These are phyloP conservation scores for Corticium candelabrum DNA, from an alignment of 37 sponge, comb jelly and placozoan genomes.

Conservation along the genomic window DNA sequence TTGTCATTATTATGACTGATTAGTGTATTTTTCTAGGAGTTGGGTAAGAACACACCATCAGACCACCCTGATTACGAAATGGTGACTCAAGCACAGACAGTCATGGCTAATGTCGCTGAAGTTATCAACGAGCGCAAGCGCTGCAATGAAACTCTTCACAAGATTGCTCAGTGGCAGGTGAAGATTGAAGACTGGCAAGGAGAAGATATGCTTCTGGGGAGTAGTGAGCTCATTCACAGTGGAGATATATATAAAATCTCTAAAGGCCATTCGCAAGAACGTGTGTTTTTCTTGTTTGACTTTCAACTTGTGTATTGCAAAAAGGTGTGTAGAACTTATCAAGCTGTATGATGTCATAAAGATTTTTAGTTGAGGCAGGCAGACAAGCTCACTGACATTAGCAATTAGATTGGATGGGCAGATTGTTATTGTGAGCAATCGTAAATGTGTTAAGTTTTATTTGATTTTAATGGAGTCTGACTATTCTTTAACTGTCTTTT, in stretches of 20 bases:
- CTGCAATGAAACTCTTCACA: slow-evolving; percentile 60
- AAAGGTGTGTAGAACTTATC: slow-evolving; percentile 38
- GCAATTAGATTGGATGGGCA: too few species aligned
- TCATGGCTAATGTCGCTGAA: slow-evolving; percentile 67
- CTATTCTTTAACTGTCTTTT: background rate
- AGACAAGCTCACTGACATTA: background rate
- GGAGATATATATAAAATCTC: slow-evolving; percentile 84
- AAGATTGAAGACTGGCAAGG: slow-evolving; percentile 74
- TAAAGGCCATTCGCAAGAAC: slow-evolving; percentile 84
- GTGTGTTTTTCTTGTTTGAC: slow-evolving; percentile 94
- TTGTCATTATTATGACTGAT: too few species aligned
- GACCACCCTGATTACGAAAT: slow-evolving; percentile 55
- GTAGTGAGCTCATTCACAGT: slow-evolving; percentile 66
- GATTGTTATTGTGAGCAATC: too few species aligned
- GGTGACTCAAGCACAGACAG: slow-evolving; percentile 51
- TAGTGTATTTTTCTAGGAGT: slow-evolving; percentile 40
- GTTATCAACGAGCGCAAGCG: slow-evolving; percentile 79
- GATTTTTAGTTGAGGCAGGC: too few species aligned
- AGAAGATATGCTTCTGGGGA: slow-evolving; percentile 54
- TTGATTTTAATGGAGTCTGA: too few species aligned
- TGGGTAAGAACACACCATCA: slow-evolving; percentile 72
- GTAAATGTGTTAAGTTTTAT: too few species aligned
- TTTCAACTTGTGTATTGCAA: slow-evolving; percentile 91
- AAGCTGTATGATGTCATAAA: too few species aligned
- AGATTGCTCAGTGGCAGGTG: slow-evolving; percentile 66